A percentile compares a stretch with the other conserved stretches of the same genome.
phyloP scores from a whole-genome alignment of 2,797 vertebrate genomes.

The Crenichthys baileyi region DNA sequence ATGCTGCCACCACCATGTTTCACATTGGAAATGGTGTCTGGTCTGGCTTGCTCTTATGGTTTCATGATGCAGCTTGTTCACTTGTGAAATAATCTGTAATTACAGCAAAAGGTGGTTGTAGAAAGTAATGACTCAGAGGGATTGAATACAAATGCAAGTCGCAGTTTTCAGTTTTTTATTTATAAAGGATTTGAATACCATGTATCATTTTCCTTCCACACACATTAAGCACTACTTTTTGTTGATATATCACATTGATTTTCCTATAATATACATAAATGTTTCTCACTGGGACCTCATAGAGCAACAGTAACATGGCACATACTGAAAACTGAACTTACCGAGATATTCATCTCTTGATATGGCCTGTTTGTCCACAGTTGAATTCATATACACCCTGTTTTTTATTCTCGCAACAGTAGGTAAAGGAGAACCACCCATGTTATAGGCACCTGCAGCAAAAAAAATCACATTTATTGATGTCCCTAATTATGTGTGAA shows the following conservation, averaged over 20 bases:
- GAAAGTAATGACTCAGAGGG: not conserved
- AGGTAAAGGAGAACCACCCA: constrained; percentile 52
- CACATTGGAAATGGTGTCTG: too few species aligned
- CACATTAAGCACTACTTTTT: not conserved
- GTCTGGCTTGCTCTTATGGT: too few species aligned
- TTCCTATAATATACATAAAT: not conserved
- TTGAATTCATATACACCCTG: constrained; percentile 52
- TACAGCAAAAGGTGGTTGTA: too few species aligned
- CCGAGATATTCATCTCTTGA: too few species aligned
- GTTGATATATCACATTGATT: not conserved
- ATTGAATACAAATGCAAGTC: not conserved
- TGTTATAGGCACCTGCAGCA: constrained; percentile 68
- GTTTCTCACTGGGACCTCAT: not conserved
- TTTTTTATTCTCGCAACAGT: constrained; percentile 62
- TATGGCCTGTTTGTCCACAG: rapidly evolving
- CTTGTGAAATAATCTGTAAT: too few species aligned
- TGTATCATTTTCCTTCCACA: too few species aligned
- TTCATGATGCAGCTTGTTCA: too few species aligned
- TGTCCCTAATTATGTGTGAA: not conserved
- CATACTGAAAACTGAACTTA: constrained; percentile 10
- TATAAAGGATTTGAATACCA: not conserved
- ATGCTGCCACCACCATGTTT: too few species aligned
- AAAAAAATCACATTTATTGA: not conserved
- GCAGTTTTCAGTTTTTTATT: not conserved
- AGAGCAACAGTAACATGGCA: not conserved